Base-by-base conservation (phyloP, 2,888 invertebrate species). In the Nephrotoma guestfalica region DNA sequence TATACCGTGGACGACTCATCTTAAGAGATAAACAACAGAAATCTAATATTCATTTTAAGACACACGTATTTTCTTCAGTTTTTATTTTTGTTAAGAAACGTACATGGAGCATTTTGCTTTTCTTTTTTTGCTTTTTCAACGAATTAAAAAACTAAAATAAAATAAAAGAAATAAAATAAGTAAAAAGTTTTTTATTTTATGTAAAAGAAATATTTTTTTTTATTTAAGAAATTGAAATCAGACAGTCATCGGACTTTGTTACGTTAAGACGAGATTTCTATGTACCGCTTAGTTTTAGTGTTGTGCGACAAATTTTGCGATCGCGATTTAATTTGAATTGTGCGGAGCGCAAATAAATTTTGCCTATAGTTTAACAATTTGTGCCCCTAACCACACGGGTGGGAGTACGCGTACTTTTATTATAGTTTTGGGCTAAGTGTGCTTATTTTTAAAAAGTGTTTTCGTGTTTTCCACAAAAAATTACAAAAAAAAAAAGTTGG, bases 231-330 rank as follows among this genome's bases (percentile, higher is more conserved):
- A 43, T 85, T 85, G 85, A 85, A 85, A 85, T 85, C 85, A 85
- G 85, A 85, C 85, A 85, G 85, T 85, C 85, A 45, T 85, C 85
- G 85, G 85, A 85, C 85, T 85, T 85, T 85, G 85, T n/a, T 85
- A 43, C 41, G 43, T 85, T 85, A 30, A 43, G 85, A 85, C 85
- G 45, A 30, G 85, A 43, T 85, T 43, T 85, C 43, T 85, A 43
- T 85, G 43, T 85, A 43, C 41, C 18, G 18, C 30, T 30, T 30
- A 71, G 18, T 57, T 5, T 71, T 71, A 30, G 6, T 71, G 71
- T 71, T 30, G 30, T 71, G 0, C 47, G 47, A 11, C 0, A 2
- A 57, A 15, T 57, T 51, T 15, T 30, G 71, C 18, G 71, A 71
- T 18, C 71, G 71, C 9, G 71, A 71, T 51, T 15, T 51, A 15